Conservation (phyloP, 64 coral and sea anemone genomes). For the Actinia tenebrosa region DNA sequence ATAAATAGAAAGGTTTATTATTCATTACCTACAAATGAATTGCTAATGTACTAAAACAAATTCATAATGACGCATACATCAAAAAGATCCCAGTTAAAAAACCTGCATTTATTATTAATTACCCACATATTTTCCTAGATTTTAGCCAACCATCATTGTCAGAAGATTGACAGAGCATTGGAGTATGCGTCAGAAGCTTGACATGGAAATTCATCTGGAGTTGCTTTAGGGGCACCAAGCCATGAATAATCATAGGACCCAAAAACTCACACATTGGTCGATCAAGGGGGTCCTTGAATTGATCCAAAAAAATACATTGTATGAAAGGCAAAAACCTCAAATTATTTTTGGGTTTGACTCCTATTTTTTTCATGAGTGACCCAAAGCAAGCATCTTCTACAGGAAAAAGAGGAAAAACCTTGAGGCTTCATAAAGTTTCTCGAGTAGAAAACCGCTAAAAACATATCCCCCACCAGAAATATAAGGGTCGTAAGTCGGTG, state of each 20-base stretch:
- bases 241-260: slow-evolving; percentile 54
- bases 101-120: too few relatives aligned
- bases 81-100: too few relatives aligned
- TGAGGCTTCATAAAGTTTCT: slow-evolving; percentile 31
- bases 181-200: slow-evolving; percentile 10
- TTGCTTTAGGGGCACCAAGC: slow-evolving; percentile 9
- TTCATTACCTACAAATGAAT: too few relatives aligned
- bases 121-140: slow-evolving; percentile 1
- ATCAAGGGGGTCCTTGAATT: background rate
- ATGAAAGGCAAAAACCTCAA: slow-evolving; percentile 46
- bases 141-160: slow-evolving; percentile 3
- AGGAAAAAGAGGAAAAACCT: slow-evolving; percentile 29
- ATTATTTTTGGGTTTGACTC: slow-evolving; percentile 30
- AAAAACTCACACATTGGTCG: slow-evolving; percentile 30
- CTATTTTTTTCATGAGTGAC: slow-evolving; percentile 26
- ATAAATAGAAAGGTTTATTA: too few relatives aligned
- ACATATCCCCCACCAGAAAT: slow-evolving; percentile 53
- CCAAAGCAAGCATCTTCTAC: slow-evolving; percentile 56
- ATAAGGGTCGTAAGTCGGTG: slow-evolving; percentile 10
- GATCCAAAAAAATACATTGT: background rate
- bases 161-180: slow-evolving; percentile 17
- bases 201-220: slow-evolving; percentile 49
- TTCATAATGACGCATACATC: too few relatives aligned
- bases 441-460: slow-evolving; percentile 43
- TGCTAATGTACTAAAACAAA: too few relatives aligned